A percentile compares a stretch with the other conserved stretches of the same genome.
Evolutionary conservation across 2,797 vertebrate species (phyloP).

Genomic region (Tragelaphus oryx): DNA sequence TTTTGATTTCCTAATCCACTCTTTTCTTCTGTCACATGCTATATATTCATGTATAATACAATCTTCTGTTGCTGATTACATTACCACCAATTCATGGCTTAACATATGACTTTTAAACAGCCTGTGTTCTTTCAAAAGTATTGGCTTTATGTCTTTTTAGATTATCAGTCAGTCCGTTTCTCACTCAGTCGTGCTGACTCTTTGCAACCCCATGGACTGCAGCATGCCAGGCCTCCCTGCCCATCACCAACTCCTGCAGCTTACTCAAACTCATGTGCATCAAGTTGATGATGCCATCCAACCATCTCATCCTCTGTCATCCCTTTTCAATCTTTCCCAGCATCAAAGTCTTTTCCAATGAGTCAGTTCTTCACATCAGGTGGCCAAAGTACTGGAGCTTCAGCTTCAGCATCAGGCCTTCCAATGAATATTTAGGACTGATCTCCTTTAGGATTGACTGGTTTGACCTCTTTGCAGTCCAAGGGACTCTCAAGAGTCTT

Average conservation of each 20-base stretch:
- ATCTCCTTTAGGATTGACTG: neutral
- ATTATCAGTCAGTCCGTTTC: neutral
- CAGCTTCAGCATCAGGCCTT: neutral
- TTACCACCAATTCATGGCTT: slow-evolving; percentile 30
- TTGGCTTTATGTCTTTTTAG: neutral
- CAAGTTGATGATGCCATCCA: neutral
- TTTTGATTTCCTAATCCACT: slow-evolving; percentile 45
- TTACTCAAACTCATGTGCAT: neutral
- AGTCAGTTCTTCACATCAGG: neutral
- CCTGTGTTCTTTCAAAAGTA: neutral
- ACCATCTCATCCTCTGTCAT: neutral
- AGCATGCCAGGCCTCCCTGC: neutral
- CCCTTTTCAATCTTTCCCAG: neutral
- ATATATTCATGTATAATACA: neutral
- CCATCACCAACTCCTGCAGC: neutral
- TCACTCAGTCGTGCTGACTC: neutral
- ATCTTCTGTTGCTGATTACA: neutral
- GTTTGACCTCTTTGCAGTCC: neutral
- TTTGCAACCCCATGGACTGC: neutral
- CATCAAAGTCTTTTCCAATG: neutral
- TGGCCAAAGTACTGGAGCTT: neutral
- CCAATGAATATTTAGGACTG: neutral
- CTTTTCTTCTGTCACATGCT: neutral
- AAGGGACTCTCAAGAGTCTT: neutral
- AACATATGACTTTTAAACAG: neutral